Evolutionary conservation across 2,797 vertebrate genomes (phyloP).

Genomic region (Notamacropus eugenii): DNA sequence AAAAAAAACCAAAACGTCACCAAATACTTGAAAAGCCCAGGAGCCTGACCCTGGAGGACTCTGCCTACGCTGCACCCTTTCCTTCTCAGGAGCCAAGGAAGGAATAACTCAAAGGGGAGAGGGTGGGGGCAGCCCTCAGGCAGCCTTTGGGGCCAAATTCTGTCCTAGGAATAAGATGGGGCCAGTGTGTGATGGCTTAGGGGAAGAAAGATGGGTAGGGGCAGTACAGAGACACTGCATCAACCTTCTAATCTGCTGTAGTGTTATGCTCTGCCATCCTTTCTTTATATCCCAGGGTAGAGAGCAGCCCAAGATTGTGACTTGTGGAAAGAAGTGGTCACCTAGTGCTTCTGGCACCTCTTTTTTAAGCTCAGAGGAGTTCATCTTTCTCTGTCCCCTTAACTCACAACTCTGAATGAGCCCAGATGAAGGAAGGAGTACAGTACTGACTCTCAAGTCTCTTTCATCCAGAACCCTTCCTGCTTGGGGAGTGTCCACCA

Average conservation of each 20-base stretch:
- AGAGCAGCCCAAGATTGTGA: background rate
- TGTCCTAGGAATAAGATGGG: background rate
- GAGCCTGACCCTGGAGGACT: slow-evolving; percentile 19
- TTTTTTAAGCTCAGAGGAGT: background rate
- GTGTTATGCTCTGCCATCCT: background rate
- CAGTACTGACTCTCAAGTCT: background rate
- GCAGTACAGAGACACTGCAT: background rate
- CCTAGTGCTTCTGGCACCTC: background rate
- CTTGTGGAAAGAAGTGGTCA: background rate
- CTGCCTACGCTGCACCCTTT: slow-evolving; percentile 29
- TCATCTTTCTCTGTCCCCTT: background rate
- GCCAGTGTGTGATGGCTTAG: background rate
- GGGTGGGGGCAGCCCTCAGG: slow-evolving; percentile 30
- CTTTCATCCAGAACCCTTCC: background rate
- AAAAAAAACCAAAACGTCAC: slow-evolving; percentile 78
- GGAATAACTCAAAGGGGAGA: accelerated
- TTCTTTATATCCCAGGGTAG: accelerated
- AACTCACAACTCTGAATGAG: background rate
- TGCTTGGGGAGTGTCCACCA: background rate
- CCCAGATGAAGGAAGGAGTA: background rate
- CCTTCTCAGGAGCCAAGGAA: slow-evolving; percentile 16
- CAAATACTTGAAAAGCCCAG: slow-evolving; percentile 83
- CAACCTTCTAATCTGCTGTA: background rate
- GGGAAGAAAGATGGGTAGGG: background rate
- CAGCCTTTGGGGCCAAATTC: background rate